Evolutionary conservation across 2,797 vertebrate species (phyloP).

Genomic region (Gambelia wislizenii): DNA sequence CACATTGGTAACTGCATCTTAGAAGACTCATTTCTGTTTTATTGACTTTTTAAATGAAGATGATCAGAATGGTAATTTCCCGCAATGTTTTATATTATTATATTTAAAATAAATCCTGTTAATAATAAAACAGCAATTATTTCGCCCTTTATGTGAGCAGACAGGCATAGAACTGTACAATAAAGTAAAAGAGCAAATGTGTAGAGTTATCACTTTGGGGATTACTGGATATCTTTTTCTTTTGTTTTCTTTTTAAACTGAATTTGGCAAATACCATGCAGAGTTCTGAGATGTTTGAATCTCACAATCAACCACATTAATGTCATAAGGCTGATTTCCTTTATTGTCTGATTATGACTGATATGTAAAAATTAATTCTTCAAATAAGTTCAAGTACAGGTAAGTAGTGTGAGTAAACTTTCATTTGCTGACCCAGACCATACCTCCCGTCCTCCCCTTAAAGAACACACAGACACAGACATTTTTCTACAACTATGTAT

Average conservation of each 20-base stretch:
- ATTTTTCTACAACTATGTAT: too few species aligned
- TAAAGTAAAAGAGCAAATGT: neutral
- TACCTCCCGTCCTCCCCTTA: too few species aligned
- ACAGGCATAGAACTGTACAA: neutral
- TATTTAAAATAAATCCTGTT: neutral
- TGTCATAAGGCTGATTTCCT: neutral
- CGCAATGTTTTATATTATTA: neutral
- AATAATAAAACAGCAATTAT: neutral
- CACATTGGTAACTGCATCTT: neutral
- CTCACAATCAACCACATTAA: neutral
- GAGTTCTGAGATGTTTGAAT: neutral
- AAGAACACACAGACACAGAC: too few species aligned
- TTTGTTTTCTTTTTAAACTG: neutral
- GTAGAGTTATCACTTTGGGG: neutral
- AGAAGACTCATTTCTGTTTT: neutral
- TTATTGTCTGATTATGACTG: conserved; percentile 53
- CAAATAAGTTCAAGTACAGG: conserved; percentile 49
- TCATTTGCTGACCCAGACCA: too few species aligned
- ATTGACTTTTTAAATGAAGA: neutral
- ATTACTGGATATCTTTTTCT: neutral
- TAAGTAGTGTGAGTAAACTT: conserved; percentile 39
- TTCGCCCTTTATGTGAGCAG: too few species aligned
- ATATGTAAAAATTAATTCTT: conserved; percentile 49
- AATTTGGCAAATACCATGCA: neutral
- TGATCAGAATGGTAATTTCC: neutral